Evolutionary conservation across 2,113 vertebrate species (phyloP), one percentile per base, ranked within the genome.

Genomic region (Alexandromys fortis): DNA sequence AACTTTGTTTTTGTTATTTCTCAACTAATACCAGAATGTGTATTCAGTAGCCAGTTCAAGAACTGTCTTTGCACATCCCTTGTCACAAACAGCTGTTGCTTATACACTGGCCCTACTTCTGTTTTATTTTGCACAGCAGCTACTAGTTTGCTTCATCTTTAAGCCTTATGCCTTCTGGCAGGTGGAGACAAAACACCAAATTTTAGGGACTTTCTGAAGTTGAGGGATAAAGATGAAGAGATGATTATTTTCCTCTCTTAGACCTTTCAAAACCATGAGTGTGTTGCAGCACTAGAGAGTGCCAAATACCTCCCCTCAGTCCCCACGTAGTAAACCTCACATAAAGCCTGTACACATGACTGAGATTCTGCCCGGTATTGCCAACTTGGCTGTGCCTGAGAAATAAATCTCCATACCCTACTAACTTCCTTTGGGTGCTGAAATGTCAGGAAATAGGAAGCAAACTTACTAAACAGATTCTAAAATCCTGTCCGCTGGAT

Each of bases 1-100:
- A 92, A 83, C 95, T 88, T 86, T 95, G 87, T 92, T 49, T 94
- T 95, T 93, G 63, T 49, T 72, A 72, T 97, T 93, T 96, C n/a
- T 96, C 75, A 96, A 86, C 76, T 95, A 87, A 92, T 38, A 89
- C 7, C 58, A 78, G 42, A 93, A 35, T 88, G 28, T 91, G 14
- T 96, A 19, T 94, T 95, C 93, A 58, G 86, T n/a, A 68, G 28
- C 49, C 35, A 95, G 47, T 81, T 35, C 7, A 95, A 49, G 77
- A 96, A 89, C 19, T 26, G 78, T 58, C 61, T 90, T 88, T 85
- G 49, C 33, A 95, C 11, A 78, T 81, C n/a, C 38, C 76, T 28
- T 96, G 38, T 89, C 35, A 92, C 61, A 42, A 91, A 78, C 28
- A 94, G 33, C 22, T 92, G 83, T 92, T 95, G 55, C 42, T 78